These are phyloP conservation scores for Halcyon leucocephala DNA, from an alignment of 2,797 vertebrate genomes.

Conservation along the genomic window DNA sequence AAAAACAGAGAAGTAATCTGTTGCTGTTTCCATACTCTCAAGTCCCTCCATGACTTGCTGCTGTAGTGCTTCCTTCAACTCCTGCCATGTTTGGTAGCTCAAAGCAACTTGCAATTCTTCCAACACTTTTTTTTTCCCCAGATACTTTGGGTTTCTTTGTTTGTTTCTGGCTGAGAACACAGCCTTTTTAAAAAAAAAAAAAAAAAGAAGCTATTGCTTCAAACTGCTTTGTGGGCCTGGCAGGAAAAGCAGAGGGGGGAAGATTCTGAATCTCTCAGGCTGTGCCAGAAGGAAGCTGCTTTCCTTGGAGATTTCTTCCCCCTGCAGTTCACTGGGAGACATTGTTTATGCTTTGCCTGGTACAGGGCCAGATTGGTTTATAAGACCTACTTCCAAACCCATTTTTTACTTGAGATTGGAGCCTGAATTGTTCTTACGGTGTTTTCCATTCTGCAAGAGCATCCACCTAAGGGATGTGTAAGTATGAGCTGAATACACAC, in stretches of 20 bases:
- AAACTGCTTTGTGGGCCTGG: constrained; percentile 46
- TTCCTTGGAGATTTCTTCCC: constrained; percentile 50
- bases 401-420: neutral
- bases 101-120: constrained; percentile 59
- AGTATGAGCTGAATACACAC: neutral
- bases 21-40: neutral
- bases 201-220: constrained; percentile 42
- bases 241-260: constrained; percentile 4
- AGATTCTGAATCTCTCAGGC: constrained; percentile 6
- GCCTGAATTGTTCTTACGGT: neutral
- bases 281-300: constrained; percentile 50
- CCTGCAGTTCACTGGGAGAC: neutral
- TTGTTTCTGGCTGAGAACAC: constrained; percentile 52
- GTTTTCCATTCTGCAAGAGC: constrained; percentile 8
- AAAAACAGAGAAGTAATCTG: neutral
- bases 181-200: neutral
- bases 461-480: neutral
- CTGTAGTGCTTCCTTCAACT: constrained; percentile 36
- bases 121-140: neutral
- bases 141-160: constrained; percentile 58
- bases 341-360: constrained; percentile 24
- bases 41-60: neutral
- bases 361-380: neutral
- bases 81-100: constrained; percentile 63
- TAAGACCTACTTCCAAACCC: neutral